Conservation (phyloP, 2,797 vertebrate genomes). For the Danio choprae region DNA sequence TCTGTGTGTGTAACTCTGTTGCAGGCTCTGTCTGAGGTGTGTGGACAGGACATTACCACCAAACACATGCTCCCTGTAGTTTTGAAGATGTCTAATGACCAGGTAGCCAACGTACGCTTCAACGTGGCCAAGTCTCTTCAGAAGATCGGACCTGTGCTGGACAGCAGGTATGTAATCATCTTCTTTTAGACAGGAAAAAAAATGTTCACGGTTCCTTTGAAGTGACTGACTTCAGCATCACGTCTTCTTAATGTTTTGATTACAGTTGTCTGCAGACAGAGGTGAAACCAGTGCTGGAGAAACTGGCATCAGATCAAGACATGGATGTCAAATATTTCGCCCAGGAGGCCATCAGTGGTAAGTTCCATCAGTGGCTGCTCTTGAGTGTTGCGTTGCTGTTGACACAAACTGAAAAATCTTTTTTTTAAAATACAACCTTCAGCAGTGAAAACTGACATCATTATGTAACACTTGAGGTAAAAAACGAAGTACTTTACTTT, state of each 20-base stretch:
- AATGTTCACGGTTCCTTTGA: not conserved
- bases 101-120: conserved; percentile 94
- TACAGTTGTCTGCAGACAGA: conserved; percentile 85
- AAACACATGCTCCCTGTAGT: conserved; percentile 93
- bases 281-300: conserved; percentile 89
- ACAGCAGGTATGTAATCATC: conserved; percentile 79
- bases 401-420: not conserved
- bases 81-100: conserved; percentile 92
- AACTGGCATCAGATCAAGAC: conserved; percentile 87
- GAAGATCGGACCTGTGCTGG: conserved; percentile 89
- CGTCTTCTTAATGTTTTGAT: not conserved
- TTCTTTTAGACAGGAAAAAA: not conserved
- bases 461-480: not conserved
- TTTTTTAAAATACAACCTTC: conserved; percentile 1
- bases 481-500: not conserved
- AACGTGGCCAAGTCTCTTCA: conserved; percentile 94
- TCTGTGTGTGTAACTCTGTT: conserved; percentile 1
- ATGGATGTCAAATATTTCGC: conserved; percentile 95
- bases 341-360: conserved; percentile 91
- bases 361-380: conserved; percentile 43
- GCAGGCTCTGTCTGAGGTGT: conserved; percentile 87
- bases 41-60: conserved; percentile 90
- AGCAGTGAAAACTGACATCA: not conserved
- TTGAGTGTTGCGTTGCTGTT: not conserved
- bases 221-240: not conserved